Conservation (phyloP, 2,113 vertebrate genomes). For the Varanus komodoensis region DNA sequence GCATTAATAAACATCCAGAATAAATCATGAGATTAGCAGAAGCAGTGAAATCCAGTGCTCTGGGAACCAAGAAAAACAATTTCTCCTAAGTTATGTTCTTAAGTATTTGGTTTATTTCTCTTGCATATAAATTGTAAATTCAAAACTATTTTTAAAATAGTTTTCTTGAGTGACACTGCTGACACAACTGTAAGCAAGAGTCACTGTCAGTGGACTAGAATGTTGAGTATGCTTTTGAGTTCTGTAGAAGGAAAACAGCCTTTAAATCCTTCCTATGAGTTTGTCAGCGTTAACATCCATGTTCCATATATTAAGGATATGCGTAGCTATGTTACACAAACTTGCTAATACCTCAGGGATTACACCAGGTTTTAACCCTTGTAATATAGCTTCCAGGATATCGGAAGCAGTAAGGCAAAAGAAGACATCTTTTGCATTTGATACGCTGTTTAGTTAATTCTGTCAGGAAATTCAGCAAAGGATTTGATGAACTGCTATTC, state of each 20-base stretch:
- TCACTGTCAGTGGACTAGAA: neutral
- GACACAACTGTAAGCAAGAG: neutral
- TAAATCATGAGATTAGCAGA: neutral
- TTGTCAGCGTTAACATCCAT: neutral
- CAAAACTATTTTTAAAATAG: neutral
- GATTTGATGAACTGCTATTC: neutral
- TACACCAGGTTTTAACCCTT: neutral
- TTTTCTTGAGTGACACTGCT: neutral
- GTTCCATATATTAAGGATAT: neutral
- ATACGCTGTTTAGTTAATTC: neutral
- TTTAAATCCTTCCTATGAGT: neutral
- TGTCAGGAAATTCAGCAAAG: neutral
- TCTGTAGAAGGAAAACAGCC: neutral
- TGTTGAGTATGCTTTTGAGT: neutral
- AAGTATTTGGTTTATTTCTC: neutral
- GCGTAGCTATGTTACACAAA: neutral
- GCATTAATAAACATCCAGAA: neutral
- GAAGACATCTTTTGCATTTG: neutral
- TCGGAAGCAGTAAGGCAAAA: neutral
- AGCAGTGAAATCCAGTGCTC: neutral
- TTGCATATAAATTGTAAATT: neutral
- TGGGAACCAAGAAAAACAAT: neutral
- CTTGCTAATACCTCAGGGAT: neutral
- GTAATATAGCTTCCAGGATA: neutral
- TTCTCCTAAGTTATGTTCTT: neutral